phyloP scores from a whole-genome alignment of 1,140 invertebrate genomes.

The Anoplolepis gracilipes region DNA sequence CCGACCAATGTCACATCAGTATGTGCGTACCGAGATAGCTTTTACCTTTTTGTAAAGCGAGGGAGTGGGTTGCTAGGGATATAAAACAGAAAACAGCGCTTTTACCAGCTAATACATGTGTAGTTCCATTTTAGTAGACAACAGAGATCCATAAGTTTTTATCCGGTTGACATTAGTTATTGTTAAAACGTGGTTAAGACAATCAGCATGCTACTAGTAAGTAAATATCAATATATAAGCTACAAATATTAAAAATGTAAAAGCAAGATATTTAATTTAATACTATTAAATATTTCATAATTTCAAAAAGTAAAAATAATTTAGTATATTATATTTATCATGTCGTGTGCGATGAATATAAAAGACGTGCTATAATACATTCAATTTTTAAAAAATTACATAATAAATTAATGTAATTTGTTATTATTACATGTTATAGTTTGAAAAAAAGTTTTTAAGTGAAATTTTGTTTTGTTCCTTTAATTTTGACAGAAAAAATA shows the following conservation, averaged over 20 bases:
- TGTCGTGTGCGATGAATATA: too few relatives aligned
- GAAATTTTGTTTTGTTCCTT: not conserved
- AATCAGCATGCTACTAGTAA: slow-evolving; percentile 49
- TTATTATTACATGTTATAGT: not conserved
- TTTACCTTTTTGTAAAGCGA: slow-evolving; percentile 79
- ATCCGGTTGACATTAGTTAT: slow-evolving; percentile 9
- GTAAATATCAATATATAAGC: not conserved
- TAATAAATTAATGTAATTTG: too few relatives aligned
- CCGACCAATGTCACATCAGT: slow-evolving; percentile 80
- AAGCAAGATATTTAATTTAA: too few relatives aligned
- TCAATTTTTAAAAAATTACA: too few relatives aligned
- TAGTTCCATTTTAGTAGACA: slow-evolving; percentile 61
- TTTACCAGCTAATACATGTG: slow-evolving; percentile 67
- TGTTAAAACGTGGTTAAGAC: slow-evolving; percentile 28
- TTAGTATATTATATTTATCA: not conserved
- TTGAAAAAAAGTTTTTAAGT: not conserved
- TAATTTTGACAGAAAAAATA: not conserved
- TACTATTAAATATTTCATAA: not conserved
- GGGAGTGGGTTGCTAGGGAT: slow-evolving; percentile 79
- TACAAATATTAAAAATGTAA: too few relatives aligned
- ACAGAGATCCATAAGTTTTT: slow-evolving; percentile 13
- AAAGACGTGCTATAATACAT: too few relatives aligned
- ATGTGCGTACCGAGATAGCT: slow-evolving; percentile 76
- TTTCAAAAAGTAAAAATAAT: not conserved
- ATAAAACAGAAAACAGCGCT: slow-evolving; percentile 81